Conservation (phyloP, 2,113 vertebrate genomes). For the Tragelaphus imberbis region DNA sequence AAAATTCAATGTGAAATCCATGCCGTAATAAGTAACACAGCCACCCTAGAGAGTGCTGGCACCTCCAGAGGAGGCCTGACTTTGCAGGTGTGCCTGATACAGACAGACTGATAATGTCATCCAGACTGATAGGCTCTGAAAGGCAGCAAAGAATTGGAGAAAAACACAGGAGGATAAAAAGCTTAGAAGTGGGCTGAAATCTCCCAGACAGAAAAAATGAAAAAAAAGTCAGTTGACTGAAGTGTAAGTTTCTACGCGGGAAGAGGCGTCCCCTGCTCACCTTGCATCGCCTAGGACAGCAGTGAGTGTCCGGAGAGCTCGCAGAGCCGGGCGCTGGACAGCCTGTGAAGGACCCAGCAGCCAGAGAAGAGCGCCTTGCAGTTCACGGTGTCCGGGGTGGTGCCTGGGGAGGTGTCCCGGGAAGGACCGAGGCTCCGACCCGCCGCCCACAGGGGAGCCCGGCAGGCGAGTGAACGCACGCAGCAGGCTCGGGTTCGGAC, state of each 20-base stretch:
- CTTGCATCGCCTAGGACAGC: fast-evolving
- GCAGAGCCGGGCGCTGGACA: fast-evolving
- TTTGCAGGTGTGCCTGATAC: too few species aligned
- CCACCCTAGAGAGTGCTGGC: neutral
- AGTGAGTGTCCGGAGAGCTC: too few species aligned
- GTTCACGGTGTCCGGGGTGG: fast-evolving
- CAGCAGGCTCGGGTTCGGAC: neutral
- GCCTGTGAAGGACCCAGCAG: neutral
- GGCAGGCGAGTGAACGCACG: neutral
- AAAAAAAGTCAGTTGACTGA: neutral
- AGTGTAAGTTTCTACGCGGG: neutral
- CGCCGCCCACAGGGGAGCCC: neutral
- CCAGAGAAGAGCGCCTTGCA: neutral
- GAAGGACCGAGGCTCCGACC: neutral
- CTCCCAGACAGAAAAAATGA: neutral
- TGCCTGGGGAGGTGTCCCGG: neutral
- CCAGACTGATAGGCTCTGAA: neutral
- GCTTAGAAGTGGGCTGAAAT: neutral
- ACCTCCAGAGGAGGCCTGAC: neutral
- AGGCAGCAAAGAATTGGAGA: neutral
- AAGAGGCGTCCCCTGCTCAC: too few species aligned
- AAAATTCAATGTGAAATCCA: neutral
- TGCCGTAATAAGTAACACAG: neutral
- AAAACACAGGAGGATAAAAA: neutral
- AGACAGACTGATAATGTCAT: neutral